Evolutionary conservation across 2,888 invertebrate species (phyloP), one percentile per base, ranked within the genome.

Genomic region (Drosophila neonasuta): DNA sequence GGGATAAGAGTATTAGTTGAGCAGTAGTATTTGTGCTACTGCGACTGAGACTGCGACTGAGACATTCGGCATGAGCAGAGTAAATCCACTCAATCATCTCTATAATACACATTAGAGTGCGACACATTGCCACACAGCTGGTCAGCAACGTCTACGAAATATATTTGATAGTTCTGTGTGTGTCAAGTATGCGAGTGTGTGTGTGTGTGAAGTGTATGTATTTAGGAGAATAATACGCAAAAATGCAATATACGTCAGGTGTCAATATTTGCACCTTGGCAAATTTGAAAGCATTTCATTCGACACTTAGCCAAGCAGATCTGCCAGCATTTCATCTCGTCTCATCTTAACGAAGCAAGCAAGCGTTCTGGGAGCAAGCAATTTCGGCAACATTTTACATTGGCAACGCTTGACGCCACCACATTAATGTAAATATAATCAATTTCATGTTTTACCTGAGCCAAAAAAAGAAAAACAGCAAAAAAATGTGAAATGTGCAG

Each of bases 361-460:
- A 2, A 30, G 24, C 20, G 61, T 41, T 45, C 41, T 39, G 61
- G 77, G 68, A 77, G 46, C 58, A 62, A 46, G 59, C 61, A 60
- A 66, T 74, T 67, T 75, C 51, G 51, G 58, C 60, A 65, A 51
- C 73, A 77, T 77, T 81, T 81, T 80, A 67, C 79, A 82, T 80
- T 76, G 78, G 70, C 77, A 86, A 72, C 76, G 80, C 73, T 80
- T 79, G 75, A 86, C 75, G 83, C 83, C 79, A 79, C 82, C 81
- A 73, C 84, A 83, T 88, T 80, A 84, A 89, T 88, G 84, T 86
- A 89, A 86, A 87, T 88, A 86, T 86, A 87, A 88, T 86, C 88
- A 88, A 88, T 88, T 88, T 87, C 78, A 82, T 87, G 87, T 87
- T 88, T 87, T 79, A 60, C 74, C 79, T 77, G 58, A 65, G 78